Evolutionary conservation across 2,113 vertebrate species (phyloP).

Genomic region (Cervus canadensis): DNA sequence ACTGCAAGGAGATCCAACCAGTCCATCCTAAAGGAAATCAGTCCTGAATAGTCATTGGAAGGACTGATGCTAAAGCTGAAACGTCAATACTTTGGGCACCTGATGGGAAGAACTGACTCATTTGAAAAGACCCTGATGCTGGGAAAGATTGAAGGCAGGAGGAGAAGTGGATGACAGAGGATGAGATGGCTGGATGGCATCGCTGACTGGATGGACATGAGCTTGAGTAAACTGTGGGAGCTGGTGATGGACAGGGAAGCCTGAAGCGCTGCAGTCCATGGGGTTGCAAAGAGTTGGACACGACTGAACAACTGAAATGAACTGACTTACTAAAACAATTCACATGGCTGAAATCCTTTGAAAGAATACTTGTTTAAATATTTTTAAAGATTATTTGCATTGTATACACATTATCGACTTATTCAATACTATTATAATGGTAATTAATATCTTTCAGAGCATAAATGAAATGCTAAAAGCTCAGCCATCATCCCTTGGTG

Average conservation of each 20-base stretch:
- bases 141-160: neutral
- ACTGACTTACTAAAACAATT: neutral
- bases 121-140: neutral
- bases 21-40: neutral
- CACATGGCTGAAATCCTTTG: neutral
- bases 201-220: neutral
- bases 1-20: neutral
- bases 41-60: neutral
- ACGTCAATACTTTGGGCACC: neutral
- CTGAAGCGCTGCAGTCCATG: neutral
- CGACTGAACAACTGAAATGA: neutral
- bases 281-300: neutral
- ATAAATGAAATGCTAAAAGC: neutral
- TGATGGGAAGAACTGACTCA: neutral
- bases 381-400: neutral
- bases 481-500: neutral
- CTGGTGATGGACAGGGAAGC: neutral
- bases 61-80: neutral
- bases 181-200: neutral
- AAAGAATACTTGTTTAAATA: neutral
- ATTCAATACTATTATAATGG: neutral
- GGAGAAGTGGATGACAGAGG: neutral
- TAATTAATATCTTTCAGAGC: neutral
- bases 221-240: neutral
- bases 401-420: neutral